Conservation (phyloP, 2,888 invertebrate species). For the Anthophora plumipes region DNA sequence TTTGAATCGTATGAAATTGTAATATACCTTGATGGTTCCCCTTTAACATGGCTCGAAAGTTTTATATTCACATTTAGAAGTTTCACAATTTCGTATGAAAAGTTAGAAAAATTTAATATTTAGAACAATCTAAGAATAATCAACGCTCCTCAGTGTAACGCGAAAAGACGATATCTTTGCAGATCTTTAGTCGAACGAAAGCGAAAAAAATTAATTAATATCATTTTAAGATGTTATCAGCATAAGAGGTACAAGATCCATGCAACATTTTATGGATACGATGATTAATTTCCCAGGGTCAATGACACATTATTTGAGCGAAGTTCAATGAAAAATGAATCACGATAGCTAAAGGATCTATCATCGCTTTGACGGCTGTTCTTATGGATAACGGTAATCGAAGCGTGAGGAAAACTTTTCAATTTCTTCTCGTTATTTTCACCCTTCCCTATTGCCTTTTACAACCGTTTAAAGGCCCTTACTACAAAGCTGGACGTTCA, state of each 20-base stretch:
- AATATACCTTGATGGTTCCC: not conserved
- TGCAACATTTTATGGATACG: not conserved
- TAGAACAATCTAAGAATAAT: no score
- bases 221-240: not conserved
- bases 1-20: not conserved
- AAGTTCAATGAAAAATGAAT: slow-evolving; percentile 45
- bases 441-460: not conserved
- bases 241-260: not conserved
- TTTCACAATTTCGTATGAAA: no score
- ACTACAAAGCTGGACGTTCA: not conserved
- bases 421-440: slow-evolving; percentile 3
- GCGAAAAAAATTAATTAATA: not conserved
- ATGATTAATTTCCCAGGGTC: slow-evolving; percentile 33
- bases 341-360: slow-evolving; percentile 26
- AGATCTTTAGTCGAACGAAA: no score
- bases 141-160: no score
- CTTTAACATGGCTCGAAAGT: not conserved
- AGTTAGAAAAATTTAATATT: no score
- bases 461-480: not conserved
- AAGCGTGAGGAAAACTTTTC: slow-evolving; percentile 25
- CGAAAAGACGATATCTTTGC: no score
- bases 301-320: slow-evolving; percentile 17
- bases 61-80: no score
- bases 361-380: slow-evolving; percentile 34
- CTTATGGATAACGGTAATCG: slow-evolving; percentile 8